A percentile compares a stretch with the other conserved stretches of the same genome.
phyloP scores from a whole-genome alignment of 2,888 invertebrate genomes.

The Drosophila percnosoma region DNA sequence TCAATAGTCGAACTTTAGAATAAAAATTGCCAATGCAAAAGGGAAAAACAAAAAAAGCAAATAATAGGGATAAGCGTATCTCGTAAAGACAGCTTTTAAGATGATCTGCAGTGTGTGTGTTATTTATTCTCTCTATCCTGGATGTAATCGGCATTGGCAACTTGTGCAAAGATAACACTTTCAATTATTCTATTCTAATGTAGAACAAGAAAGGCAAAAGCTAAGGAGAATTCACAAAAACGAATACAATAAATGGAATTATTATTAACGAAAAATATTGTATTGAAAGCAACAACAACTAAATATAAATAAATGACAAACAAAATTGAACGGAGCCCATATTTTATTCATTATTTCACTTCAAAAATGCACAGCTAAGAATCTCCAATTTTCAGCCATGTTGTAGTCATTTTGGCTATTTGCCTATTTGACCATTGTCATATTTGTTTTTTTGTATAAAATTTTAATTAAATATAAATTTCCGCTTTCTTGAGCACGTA shows the following conservation, averaged over 20 bases:
- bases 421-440: background rate
- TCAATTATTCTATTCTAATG: constrained; percentile 39
- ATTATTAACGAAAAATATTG: constrained; percentile 51
- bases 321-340: constrained; percentile 24
- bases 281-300: constrained; percentile 53
- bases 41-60: background rate
- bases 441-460: constrained; percentile 35
- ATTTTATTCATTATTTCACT: background rate
- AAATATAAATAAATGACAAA: constrained; percentile 51
- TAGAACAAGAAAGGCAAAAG: constrained; percentile 39
- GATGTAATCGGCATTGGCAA: constrained; percentile 13
- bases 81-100: constrained; percentile 32
- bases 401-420: constrained; percentile 13
- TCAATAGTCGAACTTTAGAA: constrained; percentile 55
- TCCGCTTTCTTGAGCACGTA: constrained; percentile 75
- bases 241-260: constrained; percentile 55
- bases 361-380: background rate
- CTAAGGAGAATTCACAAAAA: constrained; percentile 25
- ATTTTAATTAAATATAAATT: constrained; percentile 78
- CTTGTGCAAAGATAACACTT: constrained; percentile 4
- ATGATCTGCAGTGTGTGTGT: constrained; percentile 27
- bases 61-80: constrained; percentile 8
- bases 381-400: constrained; percentile 13
- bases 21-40: constrained; percentile 31
- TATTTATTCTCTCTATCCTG: constrained; percentile 3